Percentiles rank a stretch among this genome's conserved stretches.
Conservation (phyloP, 2,113 vertebrate genomes). For the Hemicordylus capensis region DNA sequence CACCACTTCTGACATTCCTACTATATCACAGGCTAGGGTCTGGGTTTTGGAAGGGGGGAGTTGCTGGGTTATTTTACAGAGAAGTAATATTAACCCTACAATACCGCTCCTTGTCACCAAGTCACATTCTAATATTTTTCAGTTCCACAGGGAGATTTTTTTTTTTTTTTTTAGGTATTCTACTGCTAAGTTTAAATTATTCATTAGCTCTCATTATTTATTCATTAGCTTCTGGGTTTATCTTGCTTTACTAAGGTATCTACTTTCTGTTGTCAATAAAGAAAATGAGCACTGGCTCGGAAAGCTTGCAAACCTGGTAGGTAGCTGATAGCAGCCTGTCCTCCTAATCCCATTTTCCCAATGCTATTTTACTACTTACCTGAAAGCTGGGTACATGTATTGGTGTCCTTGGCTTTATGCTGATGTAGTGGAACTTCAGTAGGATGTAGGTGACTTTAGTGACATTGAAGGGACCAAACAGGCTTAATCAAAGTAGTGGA, state of each 20-base stretch:
- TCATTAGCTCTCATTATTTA: conserved; percentile 74
- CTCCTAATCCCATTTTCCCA: fast-evolving
- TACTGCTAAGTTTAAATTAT: conserved; percentile 73
- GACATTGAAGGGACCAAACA: not conserved
- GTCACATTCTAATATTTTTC: conserved; percentile 47
- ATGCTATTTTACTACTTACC: not conserved
- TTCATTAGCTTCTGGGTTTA: conserved; percentile 72
- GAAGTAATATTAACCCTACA: conserved; percentile 30
- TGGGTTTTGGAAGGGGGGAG: not conserved
- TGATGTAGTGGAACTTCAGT: not conserved
- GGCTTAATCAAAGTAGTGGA: not conserved
- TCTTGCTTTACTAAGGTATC: conserved; percentile 68
- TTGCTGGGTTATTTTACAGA: not conserved
- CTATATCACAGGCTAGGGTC: not conserved
- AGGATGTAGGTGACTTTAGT: not conserved
- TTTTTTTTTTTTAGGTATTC: conserved; percentile 54
- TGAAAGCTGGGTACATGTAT: not conserved
- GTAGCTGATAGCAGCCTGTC: not conserved
- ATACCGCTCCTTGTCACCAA: conserved; percentile 19
- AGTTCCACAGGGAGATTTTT: conserved; percentile 72
- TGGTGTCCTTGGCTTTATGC: not conserved
- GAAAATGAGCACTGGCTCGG: conserved; percentile 24
- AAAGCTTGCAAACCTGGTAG: conserved; percentile 40
- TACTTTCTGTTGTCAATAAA: conserved; percentile 52
- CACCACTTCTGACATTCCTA: not conserved